Percentiles rank a stretch among this genome's conserved stretches.
phyloP scores from a whole-genome alignment of 2,888 invertebrate species.

The Phalera bucephala region DNA sequence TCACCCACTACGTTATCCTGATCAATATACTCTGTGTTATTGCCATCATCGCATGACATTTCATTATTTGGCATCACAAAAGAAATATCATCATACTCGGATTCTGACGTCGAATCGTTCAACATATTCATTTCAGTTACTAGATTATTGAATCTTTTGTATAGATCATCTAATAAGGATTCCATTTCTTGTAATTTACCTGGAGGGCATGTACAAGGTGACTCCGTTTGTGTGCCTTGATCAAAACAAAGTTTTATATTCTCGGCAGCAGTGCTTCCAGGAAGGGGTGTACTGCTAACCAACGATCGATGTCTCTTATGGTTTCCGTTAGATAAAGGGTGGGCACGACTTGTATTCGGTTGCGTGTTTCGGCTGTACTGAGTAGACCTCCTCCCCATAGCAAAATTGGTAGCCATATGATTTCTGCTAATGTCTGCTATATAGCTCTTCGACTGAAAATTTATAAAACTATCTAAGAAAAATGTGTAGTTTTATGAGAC shows the following conservation, averaged over 20 bases:
- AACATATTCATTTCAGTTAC: conserved; percentile 26
- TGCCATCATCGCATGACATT: conserved; percentile 20
- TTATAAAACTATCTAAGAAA: too few relatives aligned
- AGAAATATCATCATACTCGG: conserved; percentile 24
- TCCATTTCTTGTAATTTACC: conserved; percentile 46
- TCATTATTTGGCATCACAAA: too few relatives aligned
- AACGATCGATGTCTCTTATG: too few relatives aligned
- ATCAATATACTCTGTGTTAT: conserved; percentile 10
- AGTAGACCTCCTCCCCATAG: too few relatives aligned
- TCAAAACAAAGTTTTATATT: conserved; percentile 36
- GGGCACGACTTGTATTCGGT: background rate
- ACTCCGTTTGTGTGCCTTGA: conserved; percentile 55
- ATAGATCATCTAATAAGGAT: conserved; percentile 36
- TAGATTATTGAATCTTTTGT: conserved; percentile 38
- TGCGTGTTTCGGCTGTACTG: background rate
- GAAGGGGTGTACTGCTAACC: too few relatives aligned
- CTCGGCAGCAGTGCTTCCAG: conserved; percentile 21
- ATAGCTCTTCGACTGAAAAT: too few relatives aligned
- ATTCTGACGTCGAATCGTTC: conserved; percentile 22
- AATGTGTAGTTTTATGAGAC: too few relatives aligned
- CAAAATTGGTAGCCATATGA: too few relatives aligned
- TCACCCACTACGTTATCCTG: too few relatives aligned
- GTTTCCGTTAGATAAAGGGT: too few relatives aligned
- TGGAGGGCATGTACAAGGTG: too few relatives aligned
- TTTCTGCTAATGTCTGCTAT: too few relatives aligned